Conservation (phyloP, 2,888 invertebrate genomes). For the Lutraria lutraria region DNA sequence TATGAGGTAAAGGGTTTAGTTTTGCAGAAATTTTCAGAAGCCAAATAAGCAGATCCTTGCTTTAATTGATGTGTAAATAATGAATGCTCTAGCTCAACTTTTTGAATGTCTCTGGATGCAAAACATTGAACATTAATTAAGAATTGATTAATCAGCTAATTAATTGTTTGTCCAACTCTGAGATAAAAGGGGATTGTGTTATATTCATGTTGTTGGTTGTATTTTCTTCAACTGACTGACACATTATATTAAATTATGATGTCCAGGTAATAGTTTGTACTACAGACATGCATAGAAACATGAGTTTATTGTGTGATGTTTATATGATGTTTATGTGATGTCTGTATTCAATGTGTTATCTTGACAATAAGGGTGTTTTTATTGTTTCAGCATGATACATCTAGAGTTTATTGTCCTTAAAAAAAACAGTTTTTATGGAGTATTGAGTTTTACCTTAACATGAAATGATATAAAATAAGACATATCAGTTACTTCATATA, state of each 20-base stretch:
- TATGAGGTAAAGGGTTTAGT: no score
- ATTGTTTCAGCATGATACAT: background rate
- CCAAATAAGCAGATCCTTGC: background rate
- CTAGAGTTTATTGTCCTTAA: background rate
- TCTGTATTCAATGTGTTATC: background rate
- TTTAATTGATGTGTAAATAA: background rate
- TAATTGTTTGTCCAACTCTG: background rate
- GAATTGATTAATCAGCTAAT: background rate
- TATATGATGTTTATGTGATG: background rate
- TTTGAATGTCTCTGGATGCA: background rate
- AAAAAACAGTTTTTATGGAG: background rate
- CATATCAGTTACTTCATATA: no score
- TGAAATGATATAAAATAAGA: background rate
- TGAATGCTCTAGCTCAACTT: background rate
- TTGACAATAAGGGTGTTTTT: constrained; percentile 17
- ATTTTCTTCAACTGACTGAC: background rate
- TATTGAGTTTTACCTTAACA: background rate
- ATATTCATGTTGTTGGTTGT: background rate
- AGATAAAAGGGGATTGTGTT: constrained; percentile 4
- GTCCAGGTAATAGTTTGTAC: background rate
- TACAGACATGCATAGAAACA: background rate
- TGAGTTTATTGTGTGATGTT: background rate
- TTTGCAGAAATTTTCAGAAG: background rate
- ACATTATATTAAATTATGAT: background rate
- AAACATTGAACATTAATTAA: constrained; percentile 14